A percentile compares a stretch with the other conserved stretches of the same genome.
Evolutionary conservation across 2,888 invertebrate genomes (phyloP).

Genomic region (Trissolcus japonicus): DNA sequence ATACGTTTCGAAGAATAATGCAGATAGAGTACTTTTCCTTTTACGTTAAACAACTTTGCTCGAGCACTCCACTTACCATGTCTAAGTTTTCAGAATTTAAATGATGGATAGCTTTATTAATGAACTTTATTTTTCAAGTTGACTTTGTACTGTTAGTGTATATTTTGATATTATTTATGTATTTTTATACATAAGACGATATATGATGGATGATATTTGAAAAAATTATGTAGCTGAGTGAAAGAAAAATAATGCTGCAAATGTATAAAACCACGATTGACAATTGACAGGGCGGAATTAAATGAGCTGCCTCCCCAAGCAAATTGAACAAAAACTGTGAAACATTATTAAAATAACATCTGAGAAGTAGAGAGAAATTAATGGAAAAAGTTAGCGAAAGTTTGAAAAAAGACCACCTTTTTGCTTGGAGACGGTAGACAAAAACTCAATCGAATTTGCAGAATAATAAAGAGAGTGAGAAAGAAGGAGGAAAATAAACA

Average conservation of each 20-base stretch:
- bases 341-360: constrained; percentile 48
- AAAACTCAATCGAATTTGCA: constrained; percentile 24
- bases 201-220: too few relatives aligned
- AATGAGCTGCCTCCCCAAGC: constrained; percentile 4
- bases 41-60: constrained; percentile 39
- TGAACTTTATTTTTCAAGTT: constrained; percentile 11
- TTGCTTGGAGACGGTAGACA: constrained; percentile 21
- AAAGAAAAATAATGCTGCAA: not conserved
- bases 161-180: too few relatives aligned
- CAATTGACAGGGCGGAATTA: too few relatives aligned
- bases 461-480: constrained; percentile 19
- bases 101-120: constrained; percentile 20
- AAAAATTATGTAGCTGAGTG: not conserved
- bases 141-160: too few relatives aligned
- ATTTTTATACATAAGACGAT: too few relatives aligned
- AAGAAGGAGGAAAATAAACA: constrained; percentile 15
- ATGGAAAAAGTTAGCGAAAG: constrained; percentile 45
- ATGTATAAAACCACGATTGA: too few relatives aligned
- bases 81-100: constrained; percentile 16
- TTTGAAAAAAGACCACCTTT: constrained; percentile 7
- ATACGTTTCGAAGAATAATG: constrained; percentile 43
- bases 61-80: constrained; percentile 25
- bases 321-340: constrained; percentile 34
- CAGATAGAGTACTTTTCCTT: constrained; percentile 42
- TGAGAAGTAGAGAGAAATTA: constrained; percentile 43